These are phyloP conservation scores for Herminia tarsipennalis DNA, from an alignment of 2,888 invertebrate genomes.

Conservation along the genomic window DNA sequence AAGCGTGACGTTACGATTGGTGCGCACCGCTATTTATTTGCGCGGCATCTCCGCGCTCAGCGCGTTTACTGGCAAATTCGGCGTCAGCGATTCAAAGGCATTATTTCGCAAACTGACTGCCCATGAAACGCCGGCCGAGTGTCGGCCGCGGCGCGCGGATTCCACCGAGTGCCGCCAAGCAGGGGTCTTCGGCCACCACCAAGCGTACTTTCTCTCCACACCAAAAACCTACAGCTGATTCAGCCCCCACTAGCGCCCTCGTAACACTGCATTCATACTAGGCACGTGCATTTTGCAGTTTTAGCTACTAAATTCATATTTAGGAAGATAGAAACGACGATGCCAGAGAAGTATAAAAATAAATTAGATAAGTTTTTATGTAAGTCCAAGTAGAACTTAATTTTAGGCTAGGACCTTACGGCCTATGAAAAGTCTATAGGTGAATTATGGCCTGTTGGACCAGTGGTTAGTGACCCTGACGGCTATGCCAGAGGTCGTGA, in stretches of 20 bases:
- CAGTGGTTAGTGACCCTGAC: too few relatives aligned
- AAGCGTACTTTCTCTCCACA: constrained; percentile 76
- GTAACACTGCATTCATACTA: constrained; percentile 23
- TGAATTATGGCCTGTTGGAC: too few relatives aligned
- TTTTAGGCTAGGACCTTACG: too few relatives aligned
- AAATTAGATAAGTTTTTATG: too few relatives aligned
- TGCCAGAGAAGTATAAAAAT: not conserved
- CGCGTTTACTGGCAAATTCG: constrained; percentile 72
- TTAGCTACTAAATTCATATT: too few relatives aligned
- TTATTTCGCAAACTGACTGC: constrained; percentile 75
- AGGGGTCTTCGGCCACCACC: constrained; percentile 77
- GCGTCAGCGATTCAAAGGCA: constrained; percentile 71
- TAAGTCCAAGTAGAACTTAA: too few relatives aligned
- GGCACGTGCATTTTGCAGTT: constrained; percentile 27
- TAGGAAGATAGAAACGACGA: not conserved
- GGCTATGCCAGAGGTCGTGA: too few relatives aligned
- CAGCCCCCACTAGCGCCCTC: constrained; percentile 45
- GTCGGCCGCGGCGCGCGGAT: constrained; percentile 80
- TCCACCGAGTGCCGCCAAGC: constrained; percentile 66
- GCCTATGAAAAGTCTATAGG: too few relatives aligned
- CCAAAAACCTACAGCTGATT: constrained; percentile 60
- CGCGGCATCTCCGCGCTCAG: constrained; percentile 74
- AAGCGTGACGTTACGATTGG: constrained; percentile 54
- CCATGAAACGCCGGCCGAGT: constrained; percentile 73
- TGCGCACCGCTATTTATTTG: constrained; percentile 73